These are phyloP conservation scores for human DNA, from an alignment of 2,113 vertebrate species.

Conservation along the genomic window GRCh38 chr7:143985001-143985500, in stretches of 20 bases:
- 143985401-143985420: slow-evolving; percentile 90
- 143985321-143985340: slow-evolving; percentile 96
- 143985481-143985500: slow-evolving; percentile 90
- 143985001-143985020: not conserved
- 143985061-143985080: not conserved
- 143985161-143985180: slow-evolving; percentile 89
- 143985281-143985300: slow-evolving; percentile 90
- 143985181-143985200: slow-evolving; percentile 97
- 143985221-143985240: slow-evolving; percentile 96
- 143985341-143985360: slow-evolving; percentile 92
- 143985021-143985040: not conserved
- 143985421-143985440: slow-evolving; percentile 90
- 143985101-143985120: not conserved
- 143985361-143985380: slow-evolving; percentile 95
- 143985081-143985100: not conserved
- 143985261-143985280: slow-evolving; percentile 97
- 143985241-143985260: slow-evolving; percentile 95
- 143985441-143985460: slow-evolving; percentile 93
- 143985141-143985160: slow-evolving; percentile 88
- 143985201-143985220: slow-evolving; percentile 91
- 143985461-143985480: slow-evolving; percentile 92
- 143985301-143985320: slow-evolving; percentile 94
- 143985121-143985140: slow-evolving; percentile 24
- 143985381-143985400: slow-evolving; percentile 94
- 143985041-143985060: not conserved